Percentiles rank a stretch among this genome's conserved stretches.
phyloP scores from a whole-genome alignment of 1,140 invertebrate species.

The Ectropis grisescens region DNA sequence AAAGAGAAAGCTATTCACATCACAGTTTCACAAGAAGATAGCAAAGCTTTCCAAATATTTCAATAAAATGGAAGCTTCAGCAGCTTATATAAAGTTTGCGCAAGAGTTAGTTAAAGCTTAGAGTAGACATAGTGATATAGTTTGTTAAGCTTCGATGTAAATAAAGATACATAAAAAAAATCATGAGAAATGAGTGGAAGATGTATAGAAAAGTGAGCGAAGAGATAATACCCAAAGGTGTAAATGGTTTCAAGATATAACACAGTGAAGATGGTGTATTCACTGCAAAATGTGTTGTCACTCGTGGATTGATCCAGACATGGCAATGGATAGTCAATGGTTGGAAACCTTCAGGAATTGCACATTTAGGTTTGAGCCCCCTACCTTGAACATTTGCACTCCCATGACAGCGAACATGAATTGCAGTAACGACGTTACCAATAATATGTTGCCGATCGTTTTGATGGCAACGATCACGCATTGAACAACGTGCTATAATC shows the following conservation, averaged over 20 bases:
- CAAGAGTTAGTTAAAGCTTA: slow-evolving; percentile 8
- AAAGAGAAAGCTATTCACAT: neutral
- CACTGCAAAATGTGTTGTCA: neutral
- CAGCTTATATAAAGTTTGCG: slow-evolving; percentile 5
- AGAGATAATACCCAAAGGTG: slow-evolving; percentile 69
- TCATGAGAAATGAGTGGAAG: slow-evolving; percentile 14
- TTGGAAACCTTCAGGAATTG: slow-evolving; percentile 12
- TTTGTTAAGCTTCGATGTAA: no score
- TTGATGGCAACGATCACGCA: slow-evolving; percentile 99
- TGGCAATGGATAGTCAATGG: neutral
- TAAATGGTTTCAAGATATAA: slow-evolving; percentile 9
- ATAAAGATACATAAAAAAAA: slow-evolving; percentile 12
- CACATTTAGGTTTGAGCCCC: no score
- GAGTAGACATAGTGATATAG: no score
- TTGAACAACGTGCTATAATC: slow-evolving; percentile 94
- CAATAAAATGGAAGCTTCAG: slow-evolving; percentile 5
- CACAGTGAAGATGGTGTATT: slow-evolving; percentile 1
- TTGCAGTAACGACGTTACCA: slow-evolving; percentile 98
- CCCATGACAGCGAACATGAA: slow-evolving; percentile 99
- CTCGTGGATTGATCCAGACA: neutral
- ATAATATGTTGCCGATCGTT: slow-evolving; percentile 99
- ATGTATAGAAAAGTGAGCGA: slow-evolving; percentile 12
- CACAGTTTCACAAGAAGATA: neutral
- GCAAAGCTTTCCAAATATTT: slow-evolving; percentile 7
- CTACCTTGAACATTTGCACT: slow-evolving; percentile 99